phyloP scores from a whole-genome alignment of 2,888 invertebrate genomes.

The Tipula confusa region DNA sequence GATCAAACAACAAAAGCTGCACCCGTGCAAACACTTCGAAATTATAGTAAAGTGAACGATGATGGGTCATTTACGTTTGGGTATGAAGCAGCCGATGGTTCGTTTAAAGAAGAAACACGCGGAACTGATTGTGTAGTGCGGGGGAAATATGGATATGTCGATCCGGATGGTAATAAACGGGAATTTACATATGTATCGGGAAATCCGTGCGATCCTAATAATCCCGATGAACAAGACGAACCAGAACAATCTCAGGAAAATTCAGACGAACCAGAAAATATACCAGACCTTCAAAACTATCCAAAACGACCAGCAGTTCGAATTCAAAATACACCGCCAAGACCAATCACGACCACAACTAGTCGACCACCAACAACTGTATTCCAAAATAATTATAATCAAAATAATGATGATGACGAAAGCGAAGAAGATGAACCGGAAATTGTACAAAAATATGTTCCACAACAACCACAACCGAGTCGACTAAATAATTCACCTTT shows the following conservation, averaged over 20 bases:
- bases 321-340: constrained; percentile 47
- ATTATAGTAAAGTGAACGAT: constrained; percentile 71
- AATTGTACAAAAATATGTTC: constrained; percentile 51
- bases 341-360: constrained; percentile 51
- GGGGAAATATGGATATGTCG: constrained; percentile 82
- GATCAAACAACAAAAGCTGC: constrained; percentile 61
- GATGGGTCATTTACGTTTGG: constrained; percentile 57
- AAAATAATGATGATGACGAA: constrained; percentile 52
- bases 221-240: constrained; percentile 61
- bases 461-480: constrained; percentile 46
- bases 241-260: constrained; percentile 53
- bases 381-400: constrained; percentile 65
- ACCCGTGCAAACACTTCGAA: constrained; percentile 76
- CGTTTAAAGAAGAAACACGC: constrained; percentile 80
- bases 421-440: constrained; percentile 56
- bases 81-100: constrained; percentile 79
- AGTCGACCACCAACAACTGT: constrained; percentile 60
- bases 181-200: constrained; percentile 84
- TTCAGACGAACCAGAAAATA: constrained; percentile 57
- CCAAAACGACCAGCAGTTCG: constrained; percentile 53
- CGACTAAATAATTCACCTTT: constrained; percentile 41
- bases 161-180: constrained; percentile 79
- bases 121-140: constrained; percentile 82
- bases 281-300: constrained; percentile 56
- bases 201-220: constrained; percentile 80